phyloP scores from a whole-genome alignment of 2,888 invertebrate species.

The Calliopum simillimum region DNA sequence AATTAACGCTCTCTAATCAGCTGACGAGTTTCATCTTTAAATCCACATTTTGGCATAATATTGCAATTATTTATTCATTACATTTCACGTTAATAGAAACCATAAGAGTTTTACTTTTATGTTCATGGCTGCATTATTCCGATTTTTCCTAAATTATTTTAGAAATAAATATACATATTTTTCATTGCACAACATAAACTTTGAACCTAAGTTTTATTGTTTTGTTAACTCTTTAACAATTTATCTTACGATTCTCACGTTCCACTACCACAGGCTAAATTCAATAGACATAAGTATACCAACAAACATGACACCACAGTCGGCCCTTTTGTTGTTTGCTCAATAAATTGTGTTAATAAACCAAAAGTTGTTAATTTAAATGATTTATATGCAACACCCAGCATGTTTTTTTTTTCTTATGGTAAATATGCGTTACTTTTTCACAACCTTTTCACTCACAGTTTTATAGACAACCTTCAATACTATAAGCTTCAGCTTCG shows the following conservation, averaged over 20 bases:
- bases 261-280: not conserved
- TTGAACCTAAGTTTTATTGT: constrained; percentile 31
- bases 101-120: no score
- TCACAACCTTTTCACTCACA: constrained; percentile 48
- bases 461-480: constrained; percentile 21
- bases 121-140: no score
- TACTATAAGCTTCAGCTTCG: not conserved
- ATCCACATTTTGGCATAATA: no score
- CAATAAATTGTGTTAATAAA: constrained; percentile 65
- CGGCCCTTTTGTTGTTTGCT: constrained; percentile 37
- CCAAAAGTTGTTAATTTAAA: constrained; percentile 65
- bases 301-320: not conserved
- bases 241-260: not conserved
- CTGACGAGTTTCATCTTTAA: no score
- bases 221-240: constrained; percentile 20
- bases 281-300: constrained; percentile 5
- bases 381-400: constrained; percentile 56
- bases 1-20: no score
- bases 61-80: no score
- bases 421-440: constrained; percentile 52
- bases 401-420: constrained; percentile 5
- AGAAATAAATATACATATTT: no score
- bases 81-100: no score
- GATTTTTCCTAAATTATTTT: no score
- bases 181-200: not conserved